Percentiles rank a stretch among this genome's conserved stretches.
phyloP scores from a whole-genome alignment of 2,797 vertebrate genomes.

The Lemur catta region DNA sequence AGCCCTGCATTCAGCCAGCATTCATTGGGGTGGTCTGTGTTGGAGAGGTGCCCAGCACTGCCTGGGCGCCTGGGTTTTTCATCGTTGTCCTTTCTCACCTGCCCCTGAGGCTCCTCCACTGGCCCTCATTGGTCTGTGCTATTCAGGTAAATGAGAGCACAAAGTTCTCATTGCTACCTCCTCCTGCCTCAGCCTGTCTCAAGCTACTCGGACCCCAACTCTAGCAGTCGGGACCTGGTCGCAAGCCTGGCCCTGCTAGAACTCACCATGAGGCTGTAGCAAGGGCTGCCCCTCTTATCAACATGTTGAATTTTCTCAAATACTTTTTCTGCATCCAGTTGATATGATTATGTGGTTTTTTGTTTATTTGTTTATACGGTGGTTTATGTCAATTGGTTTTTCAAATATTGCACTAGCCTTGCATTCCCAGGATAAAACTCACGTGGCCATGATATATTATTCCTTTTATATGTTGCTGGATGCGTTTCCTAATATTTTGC shows the following conservation, averaged over 20 bases:
- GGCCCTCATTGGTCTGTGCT: rapidly evolving
- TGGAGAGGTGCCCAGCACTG: rapidly evolving
- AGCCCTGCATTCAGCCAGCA: rapidly evolving
- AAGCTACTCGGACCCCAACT: rapidly evolving
- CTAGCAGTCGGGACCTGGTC: neutral
- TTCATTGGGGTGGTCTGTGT: neutral
- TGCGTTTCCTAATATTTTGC: neutral
- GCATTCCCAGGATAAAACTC: neutral
- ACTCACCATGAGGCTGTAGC: rapidly evolving
- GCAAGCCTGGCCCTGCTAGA: no score
- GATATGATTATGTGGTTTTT: no score
- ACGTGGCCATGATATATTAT: rapidly evolving
- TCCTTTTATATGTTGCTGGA: rapidly evolving
- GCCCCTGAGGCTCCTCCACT: rapidly evolving
- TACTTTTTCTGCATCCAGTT: neutral
- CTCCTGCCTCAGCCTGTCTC: neutral
- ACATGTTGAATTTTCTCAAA: neutral
- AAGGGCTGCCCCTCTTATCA: rapidly evolving
- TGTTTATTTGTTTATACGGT: neutral
- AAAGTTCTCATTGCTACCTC: neutral
- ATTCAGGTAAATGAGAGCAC: neutral
- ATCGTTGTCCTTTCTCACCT: neutral
- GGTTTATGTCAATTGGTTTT: rapidly evolving
- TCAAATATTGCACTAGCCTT: neutral
- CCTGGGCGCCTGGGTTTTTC: no score